A percentile compares a stretch with the other conserved stretches of the same genome.
phyloP scores from a whole-genome alignment of 2,113 vertebrate genomes.

The Antechinus stuartii region DNA sequence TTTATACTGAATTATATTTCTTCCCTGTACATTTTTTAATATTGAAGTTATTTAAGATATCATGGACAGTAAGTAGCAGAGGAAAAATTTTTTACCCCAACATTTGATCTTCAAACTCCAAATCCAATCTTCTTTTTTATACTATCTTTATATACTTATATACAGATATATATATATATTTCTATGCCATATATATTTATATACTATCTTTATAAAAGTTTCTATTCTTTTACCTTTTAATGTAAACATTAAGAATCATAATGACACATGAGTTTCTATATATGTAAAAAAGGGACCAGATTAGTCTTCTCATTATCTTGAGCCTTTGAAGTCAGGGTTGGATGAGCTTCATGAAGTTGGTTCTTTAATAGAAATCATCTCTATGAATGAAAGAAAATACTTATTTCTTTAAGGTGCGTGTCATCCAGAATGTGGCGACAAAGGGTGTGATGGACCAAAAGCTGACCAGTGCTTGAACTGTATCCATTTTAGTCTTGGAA shows the following conservation, averaged over 20 bases:
- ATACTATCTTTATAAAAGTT: neutral
- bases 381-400: slow-evolving; percentile 61
- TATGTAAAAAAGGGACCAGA: neutral
- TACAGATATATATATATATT: no score
- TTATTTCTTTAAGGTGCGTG: slow-evolving; percentile 87
- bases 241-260: neutral
- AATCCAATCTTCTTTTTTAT: neutral
- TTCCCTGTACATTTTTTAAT: neutral
- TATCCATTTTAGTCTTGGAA: slow-evolving; percentile 92
- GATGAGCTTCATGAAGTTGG: neutral
- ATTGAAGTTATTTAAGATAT: neutral
- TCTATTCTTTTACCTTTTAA: neutral
- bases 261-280: neutral
- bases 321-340: no score
- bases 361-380: neutral
- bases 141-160: neutral
- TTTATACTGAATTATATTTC: neutral
- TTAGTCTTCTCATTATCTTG: neutral
- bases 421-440: slow-evolving; percentile 91
- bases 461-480: slow-evolving; percentile 94
- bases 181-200: no score
- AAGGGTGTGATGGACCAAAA: slow-evolving; percentile 91
- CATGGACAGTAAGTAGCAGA: neutral
- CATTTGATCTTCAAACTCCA: neutral
- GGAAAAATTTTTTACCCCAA: neutral